A percentile compares a stretch with the other conserved stretches of the same genome.
Evolutionary conservation across 2,113 vertebrate genomes (phyloP).

Genomic region (Synchiropus splendidus): DNA sequence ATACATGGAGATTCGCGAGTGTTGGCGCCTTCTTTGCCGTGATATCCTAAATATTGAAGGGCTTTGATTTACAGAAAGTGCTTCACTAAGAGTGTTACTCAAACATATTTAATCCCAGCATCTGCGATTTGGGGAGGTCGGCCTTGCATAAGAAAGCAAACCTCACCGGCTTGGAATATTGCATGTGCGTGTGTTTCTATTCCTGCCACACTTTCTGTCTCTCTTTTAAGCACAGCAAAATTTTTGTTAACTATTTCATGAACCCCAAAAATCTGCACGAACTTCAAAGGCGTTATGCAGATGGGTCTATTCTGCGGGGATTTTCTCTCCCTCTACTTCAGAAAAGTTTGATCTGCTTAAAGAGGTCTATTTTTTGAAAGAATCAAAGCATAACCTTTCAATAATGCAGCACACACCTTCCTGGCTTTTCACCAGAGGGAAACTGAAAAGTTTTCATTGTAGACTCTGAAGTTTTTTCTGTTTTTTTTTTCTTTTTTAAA

Average conservation of each 20-base stretch:
- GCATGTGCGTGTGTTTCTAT: slow-evolving; percentile 22
- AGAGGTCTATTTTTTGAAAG: slow-evolving; percentile 31
- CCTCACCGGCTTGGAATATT: slow-evolving; percentile 9
- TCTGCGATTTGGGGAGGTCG: slow-evolving; percentile 6
- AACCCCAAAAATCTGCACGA: slow-evolving; percentile 33
- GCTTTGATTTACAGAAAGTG: slow-evolving; percentile 14
- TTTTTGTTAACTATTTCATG: slow-evolving; percentile 47
- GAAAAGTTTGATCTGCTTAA: slow-evolving; percentile 31
- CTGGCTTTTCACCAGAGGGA: slow-evolving; percentile 9
- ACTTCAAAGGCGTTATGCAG: slow-evolving; percentile 46
- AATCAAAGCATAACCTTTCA: slow-evolving; percentile 41
- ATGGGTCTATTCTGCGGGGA: slow-evolving; percentile 24
- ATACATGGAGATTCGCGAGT: too few species aligned
- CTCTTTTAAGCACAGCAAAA: slow-evolving; percentile 34
- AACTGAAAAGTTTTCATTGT: slow-evolving; percentile 13
- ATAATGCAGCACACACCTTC: slow-evolving; percentile 38
- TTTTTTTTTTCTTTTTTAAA: too few species aligned
- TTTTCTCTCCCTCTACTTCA: slow-evolving; percentile 3
- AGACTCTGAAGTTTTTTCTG: slow-evolving; percentile 7
- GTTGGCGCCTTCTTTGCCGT: too few species aligned
- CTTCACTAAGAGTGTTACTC: slow-evolving; percentile 13
- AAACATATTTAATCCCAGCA: neutral
- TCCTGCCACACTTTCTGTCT: slow-evolving; percentile 24
- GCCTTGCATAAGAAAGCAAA: slow-evolving; percentile 10
- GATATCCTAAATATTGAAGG: slow-evolving; percentile 12